Evolutionary conservation across 2,888 invertebrate species (phyloP), one percentile per base, ranked within the genome.

Genomic region (Tolmerus cingulatus): DNA sequence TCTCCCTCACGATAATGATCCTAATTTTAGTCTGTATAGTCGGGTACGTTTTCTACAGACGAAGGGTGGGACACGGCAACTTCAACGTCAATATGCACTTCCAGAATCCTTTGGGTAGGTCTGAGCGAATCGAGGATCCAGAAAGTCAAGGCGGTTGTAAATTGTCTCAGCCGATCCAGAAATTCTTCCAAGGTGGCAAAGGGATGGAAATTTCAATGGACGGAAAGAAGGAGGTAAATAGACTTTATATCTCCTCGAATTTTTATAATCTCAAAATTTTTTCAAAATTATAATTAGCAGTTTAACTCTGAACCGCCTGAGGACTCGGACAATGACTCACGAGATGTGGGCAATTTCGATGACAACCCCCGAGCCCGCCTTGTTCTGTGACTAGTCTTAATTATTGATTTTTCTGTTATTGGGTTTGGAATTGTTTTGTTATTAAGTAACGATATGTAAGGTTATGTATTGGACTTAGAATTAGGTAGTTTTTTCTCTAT

Each of bases 1-100:
- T 89, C 87, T 78, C 86, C 89, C 16, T 89, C 81, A 88, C 76
- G 79, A 23, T 90, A 2, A 46, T 90, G 5, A 88, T 88, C 7
- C 46, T 89, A 4, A 57, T 90, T 7, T 27, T 90, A 2, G 74
- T 89, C 37, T 88, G 89, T 9, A 89, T 88, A 27, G 85, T 90
- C 86, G 91, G 90, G 89, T 92, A 90, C 90, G 90, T 91, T 89
- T 91, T 90, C 89, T 92, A 91, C 89, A 90, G 91, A 88, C 88
- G 88, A 87, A 88, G 92, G 90, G 93, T 94, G 94, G 95, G 94
- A 90, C 89, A 93, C 91, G 90, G 92, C 91, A 89, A 93, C 90
- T 91, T 92, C 90, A 92, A 92, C 90, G 91, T 92, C 89, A 92
- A 91, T 90, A 90, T 93, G 91, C 92, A 92, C 91, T 92, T 92